phyloP scores from a whole-genome alignment of 2,113 vertebrate genomes.

The Sphyrna mokarran region DNA sequence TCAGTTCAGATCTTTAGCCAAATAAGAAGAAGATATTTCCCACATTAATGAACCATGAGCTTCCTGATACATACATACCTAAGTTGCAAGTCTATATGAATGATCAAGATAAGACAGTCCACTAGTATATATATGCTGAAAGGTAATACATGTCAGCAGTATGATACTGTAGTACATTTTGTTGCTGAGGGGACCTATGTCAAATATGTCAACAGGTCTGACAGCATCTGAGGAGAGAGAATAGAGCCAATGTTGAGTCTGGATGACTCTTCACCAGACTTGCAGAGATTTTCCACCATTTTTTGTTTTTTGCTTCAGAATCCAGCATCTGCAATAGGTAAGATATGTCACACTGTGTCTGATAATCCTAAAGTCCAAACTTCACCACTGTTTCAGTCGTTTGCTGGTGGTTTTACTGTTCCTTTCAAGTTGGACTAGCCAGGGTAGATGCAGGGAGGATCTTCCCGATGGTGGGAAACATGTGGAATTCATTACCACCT shows the following conservation, averaged over 20 bases:
- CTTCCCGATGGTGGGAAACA: too few relatives aligned
- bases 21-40: neutral
- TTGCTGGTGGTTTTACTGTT: neutral
- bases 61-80: neutral
- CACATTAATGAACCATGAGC: neutral
- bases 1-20: neutral
- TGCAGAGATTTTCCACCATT: too few relatives aligned
- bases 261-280: too few relatives aligned
- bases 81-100: neutral
- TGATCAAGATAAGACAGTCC: neutral
- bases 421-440: neutral
- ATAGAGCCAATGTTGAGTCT: too few relatives aligned
- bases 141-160: too few relatives aligned
- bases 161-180: neutral
- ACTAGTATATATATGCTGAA: too few relatives aligned
- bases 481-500: too few relatives aligned
- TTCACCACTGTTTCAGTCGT: neutral
- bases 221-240: too few relatives aligned
- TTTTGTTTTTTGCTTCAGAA: too few relatives aligned
- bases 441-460: too few relatives aligned
- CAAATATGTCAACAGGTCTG: neutral
- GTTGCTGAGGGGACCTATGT: neutral
- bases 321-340: neutral
- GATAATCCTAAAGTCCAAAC: neutral
- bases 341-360: neutral